These are phyloP conservation scores for Eriocheir sinensis DNA, from an alignment of 1,140 invertebrate genomes.

Conservation along the genomic window DNA sequence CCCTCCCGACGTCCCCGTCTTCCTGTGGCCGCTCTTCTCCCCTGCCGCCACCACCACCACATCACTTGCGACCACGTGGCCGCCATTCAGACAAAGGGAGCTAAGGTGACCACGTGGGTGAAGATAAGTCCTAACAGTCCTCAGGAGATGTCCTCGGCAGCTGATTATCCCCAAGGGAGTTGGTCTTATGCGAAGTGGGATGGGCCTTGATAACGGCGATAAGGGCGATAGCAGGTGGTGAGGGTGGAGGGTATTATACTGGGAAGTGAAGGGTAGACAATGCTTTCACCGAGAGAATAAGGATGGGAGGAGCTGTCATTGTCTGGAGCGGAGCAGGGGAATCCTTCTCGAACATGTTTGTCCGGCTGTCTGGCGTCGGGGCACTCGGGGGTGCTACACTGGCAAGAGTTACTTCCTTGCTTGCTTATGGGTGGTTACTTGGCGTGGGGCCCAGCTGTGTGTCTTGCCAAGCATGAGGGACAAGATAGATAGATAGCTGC, in stretches of 20 bases:
- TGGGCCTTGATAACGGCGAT: not conserved
- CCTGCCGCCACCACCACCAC: too few relatives aligned
- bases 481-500: too few relatives aligned
- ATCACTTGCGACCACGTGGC: slow-evolving; percentile 9
- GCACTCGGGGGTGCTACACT: too few relatives aligned
- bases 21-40: not conserved
- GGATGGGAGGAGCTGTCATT: not conserved
- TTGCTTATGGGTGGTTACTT: too few relatives aligned
- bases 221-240: not conserved
- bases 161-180: not conserved
- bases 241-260: not conserved
- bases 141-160: not conserved
- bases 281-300: not conserved
- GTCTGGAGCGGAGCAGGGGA: not conserved
- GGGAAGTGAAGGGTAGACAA: slow-evolving; percentile 10
- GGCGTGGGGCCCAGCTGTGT: too few relatives aligned
- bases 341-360: not conserved
- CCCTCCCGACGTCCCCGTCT: not conserved
- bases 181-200: not conserved
- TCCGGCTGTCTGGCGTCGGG: too few relatives aligned
- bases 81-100: slow-evolving; percentile 11
- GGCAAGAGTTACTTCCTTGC: too few relatives aligned
- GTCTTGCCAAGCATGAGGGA: too few relatives aligned
- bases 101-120: not conserved
- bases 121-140: not conserved